Percentiles rank a stretch among this genome's conserved stretches.
phyloP scores from a whole-genome alignment of 2,888 invertebrate genomes.

The Cotesia congregata region DNA sequence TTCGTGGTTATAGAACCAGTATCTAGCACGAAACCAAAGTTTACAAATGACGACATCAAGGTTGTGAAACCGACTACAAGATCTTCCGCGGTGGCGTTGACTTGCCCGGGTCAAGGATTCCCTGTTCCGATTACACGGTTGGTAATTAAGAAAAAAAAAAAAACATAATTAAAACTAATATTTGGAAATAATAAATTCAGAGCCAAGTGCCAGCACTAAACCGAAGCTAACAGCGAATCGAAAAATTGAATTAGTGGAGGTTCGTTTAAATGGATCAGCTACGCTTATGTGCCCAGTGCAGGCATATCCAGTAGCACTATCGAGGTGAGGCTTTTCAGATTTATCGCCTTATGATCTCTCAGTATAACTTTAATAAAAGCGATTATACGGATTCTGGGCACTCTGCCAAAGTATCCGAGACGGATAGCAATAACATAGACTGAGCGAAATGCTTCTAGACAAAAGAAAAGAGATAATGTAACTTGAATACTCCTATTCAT shows the following conservation, averaged over 20 bases:
- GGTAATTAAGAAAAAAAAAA: slow-evolving; percentile 49
- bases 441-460: slow-evolving; percentile 26
- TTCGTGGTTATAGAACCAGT: slow-evolving; percentile 74
- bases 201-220: slow-evolving; percentile 64
- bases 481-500: slow-evolving; percentile 20
- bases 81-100: slow-evolving; percentile 66
- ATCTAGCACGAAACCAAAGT: slow-evolving; percentile 79
- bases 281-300: slow-evolving; percentile 77
- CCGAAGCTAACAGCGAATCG: slow-evolving; percentile 65
- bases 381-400: slow-evolving; percentile 30
- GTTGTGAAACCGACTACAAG: slow-evolving; percentile 63
- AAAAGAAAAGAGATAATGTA: slow-evolving; percentile 19
- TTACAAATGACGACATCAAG: slow-evolving; percentile 73
- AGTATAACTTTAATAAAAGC: slow-evolving; percentile 5
- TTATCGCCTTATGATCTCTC: slow-evolving; percentile 36
- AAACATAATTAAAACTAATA: slow-evolving; percentile 36
- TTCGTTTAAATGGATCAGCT: slow-evolving; percentile 44
- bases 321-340: slow-evolving; percentile 69
- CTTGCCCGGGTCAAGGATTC: slow-evolving; percentile 75
- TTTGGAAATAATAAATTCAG: slow-evolving; percentile 59
- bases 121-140: slow-evolving; percentile 70
- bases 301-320: slow-evolving; percentile 73
- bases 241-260: slow-evolving; percentile 66
- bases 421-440: background rate
- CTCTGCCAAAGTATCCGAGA: slow-evolving; percentile 21